Percentiles rank a stretch among this genome's conserved stretches.
Evolutionary conservation across 2,113 vertebrate genomes (phyloP).

Genomic region (Butorides virescens): DNA sequence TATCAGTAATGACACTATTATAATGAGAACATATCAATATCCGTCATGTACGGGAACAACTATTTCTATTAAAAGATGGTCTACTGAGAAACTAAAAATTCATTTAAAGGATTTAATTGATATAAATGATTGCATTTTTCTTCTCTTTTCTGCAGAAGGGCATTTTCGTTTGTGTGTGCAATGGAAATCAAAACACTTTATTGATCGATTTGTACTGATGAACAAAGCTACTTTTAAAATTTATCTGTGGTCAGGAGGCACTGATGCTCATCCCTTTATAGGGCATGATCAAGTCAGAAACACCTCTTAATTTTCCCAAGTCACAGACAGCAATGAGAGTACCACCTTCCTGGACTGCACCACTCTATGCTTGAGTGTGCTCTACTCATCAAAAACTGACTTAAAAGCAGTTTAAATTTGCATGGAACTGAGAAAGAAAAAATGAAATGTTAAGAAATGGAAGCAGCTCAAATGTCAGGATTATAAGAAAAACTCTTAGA

Average conservation of each 20-base stretch:
- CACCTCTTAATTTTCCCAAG: neutral
- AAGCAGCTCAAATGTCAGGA: neutral
- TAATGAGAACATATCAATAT: neutral
- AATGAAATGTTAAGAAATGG: neutral
- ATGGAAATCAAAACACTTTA: neutral
- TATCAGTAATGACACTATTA: neutral
- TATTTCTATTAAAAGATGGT: neutral
- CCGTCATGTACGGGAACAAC: neutral
- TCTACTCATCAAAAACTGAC: neutral
- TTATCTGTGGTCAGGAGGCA: neutral
- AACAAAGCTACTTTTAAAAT: neutral
- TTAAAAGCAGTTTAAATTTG: neutral
- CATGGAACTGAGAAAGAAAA: neutral
- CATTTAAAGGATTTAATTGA: neutral
- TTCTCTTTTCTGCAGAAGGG: neutral
- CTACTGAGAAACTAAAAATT: neutral
- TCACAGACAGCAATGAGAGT: neutral
- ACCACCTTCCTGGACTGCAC: neutral
- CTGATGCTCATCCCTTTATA: neutral
- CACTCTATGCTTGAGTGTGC: neutral
- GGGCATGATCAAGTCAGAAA: neutral
- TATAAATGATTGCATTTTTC: neutral
- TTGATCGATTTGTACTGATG: neutral
- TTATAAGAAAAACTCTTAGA: neutral
- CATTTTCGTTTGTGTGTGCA: neutral